phyloP scores from a whole-genome alignment of 2,888 invertebrate genomes.

The Caenorhabditis doughertyi region DNA sequence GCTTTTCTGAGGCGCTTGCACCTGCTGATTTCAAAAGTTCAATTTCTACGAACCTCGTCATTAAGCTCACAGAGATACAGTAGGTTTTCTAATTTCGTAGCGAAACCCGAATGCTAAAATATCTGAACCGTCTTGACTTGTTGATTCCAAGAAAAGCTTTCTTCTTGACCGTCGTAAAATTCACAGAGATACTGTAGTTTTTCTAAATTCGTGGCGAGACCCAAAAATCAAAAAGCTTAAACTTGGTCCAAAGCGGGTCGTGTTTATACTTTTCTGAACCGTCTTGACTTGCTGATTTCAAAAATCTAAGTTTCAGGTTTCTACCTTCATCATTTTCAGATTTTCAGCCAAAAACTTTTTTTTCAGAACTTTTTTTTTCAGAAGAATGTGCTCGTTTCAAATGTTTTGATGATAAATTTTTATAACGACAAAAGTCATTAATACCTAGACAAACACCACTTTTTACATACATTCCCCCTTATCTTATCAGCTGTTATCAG shows the following conservation, averaged over 20 bases:
- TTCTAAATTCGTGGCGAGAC: background rate
- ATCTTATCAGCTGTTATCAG: constrained; percentile 34
- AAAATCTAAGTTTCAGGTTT: background rate
- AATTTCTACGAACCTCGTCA: no score
- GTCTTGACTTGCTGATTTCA: background rate
- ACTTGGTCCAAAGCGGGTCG: background rate
- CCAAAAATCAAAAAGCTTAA: background rate
- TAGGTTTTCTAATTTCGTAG: no score
- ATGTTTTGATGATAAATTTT: no score
- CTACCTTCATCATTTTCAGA: background rate
- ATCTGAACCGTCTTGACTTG: no score
- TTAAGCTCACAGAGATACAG: no score
- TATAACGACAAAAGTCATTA: background rate
- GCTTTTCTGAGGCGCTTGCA: background rate
- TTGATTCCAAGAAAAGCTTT: no score
- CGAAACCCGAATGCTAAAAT: no score
- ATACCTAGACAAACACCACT: background rate
- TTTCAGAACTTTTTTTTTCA: background rate
- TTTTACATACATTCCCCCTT: background rate
- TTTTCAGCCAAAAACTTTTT: background rate
- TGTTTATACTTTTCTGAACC: background rate
- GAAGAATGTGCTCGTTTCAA: no score
- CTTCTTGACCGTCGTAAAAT: background rate
- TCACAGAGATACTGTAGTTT: background rate
- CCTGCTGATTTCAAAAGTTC: background rate